These are phyloP conservation scores for Myotis myotis DNA, from an alignment of 2,797 vertebrate genomes.

Conservation along the genomic window DNA sequence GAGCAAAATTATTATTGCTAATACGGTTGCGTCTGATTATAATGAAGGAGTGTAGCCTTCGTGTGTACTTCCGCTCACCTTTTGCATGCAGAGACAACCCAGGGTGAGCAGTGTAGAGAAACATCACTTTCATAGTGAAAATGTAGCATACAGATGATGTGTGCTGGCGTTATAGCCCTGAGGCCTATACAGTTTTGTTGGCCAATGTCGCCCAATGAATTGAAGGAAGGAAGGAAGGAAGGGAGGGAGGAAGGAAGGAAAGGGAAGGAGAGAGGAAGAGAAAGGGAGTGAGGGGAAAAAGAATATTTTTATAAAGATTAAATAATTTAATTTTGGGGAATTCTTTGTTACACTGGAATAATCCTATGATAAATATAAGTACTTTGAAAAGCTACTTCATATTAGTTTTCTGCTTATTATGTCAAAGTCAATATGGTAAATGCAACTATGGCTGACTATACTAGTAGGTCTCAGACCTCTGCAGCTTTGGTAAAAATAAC, in stretches of 20 bases:
- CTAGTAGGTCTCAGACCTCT: not conserved
- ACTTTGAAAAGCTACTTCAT: not conserved
- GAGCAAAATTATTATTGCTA: conserved; percentile 39
- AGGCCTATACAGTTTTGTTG: not conserved
- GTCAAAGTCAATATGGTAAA: not conserved
- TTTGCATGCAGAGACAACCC: not conserved
- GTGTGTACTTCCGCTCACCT: conserved; percentile 14
- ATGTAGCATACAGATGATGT: not conserved
- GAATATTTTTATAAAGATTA: not conserved
- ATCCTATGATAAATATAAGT: not conserved
- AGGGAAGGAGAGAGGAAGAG: too few relatives aligned
- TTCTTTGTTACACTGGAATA: not conserved
- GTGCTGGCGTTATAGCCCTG: too few relatives aligned
- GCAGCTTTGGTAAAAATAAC: not conserved
- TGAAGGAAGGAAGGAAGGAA: not conserved
- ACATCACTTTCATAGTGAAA: not conserved
- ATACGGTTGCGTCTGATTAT: conserved; percentile 29
- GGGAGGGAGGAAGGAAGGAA: too few relatives aligned
- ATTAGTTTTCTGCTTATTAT: not conserved
- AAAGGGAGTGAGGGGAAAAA: not conserved
- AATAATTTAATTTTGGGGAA: not conserved
- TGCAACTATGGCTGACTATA: not conserved
- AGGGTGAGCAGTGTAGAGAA: not conserved
- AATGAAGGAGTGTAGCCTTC: not conserved
- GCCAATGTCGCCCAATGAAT: not conserved